These are phyloP conservation scores for Choristoneura rosaceana DNA, from an alignment of 2,888 invertebrate genomes.

Conservation along the genomic window DNA sequence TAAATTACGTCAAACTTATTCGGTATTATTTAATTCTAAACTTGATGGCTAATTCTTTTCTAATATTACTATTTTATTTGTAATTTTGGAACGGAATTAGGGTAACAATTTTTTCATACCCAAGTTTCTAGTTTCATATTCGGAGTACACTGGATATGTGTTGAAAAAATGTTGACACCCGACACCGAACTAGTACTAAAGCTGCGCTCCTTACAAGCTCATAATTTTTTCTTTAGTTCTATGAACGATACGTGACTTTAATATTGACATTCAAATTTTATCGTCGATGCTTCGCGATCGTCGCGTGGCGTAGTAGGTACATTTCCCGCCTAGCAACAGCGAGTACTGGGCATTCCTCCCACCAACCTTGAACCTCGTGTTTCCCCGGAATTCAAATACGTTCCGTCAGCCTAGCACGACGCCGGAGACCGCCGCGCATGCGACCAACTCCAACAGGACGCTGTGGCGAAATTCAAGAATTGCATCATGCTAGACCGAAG, in stretches of 20 bases:
- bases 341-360: constrained; percentile 22
- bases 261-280: constrained; percentile 2
- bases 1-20: neutral
- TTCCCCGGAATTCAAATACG: constrained; percentile 33
- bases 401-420: constrained; percentile 19
- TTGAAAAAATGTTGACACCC: too few relatives aligned
- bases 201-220: too few relatives aligned
- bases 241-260: neutral
- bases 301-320: neutral
- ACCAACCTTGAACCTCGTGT: constrained; percentile 41
- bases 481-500: neutral
- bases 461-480: neutral
- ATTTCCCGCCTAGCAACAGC: constrained; percentile 32
- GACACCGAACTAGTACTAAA: too few relatives aligned
- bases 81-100: too few relatives aligned
- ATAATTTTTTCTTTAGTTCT: neutral
- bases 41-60: neutral
- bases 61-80: neutral
- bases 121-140: too few relatives aligned
- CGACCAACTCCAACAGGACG: neutral
- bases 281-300: neutral
- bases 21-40: neutral
- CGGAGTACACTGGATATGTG: too few relatives aligned
- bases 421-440: neutral
- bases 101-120: too few relatives aligned